These are phyloP conservation scores for Acronicta psi DNA, from an alignment of 2,888 invertebrate genomes.

Conservation along the genomic window DNA sequence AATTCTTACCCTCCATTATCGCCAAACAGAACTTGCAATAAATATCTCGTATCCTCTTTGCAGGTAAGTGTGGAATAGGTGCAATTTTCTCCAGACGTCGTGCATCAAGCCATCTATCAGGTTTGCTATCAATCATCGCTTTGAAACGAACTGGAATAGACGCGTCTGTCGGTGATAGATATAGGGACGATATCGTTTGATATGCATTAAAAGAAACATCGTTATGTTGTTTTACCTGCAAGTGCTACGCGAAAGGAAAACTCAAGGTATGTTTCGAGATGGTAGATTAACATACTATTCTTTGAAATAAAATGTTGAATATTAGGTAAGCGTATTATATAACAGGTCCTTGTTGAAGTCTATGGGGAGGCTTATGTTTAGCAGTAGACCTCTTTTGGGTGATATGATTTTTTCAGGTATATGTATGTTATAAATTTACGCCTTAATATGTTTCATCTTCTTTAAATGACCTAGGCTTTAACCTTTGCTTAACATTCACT, in stretches of 20 bases:
- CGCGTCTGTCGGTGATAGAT: conserved; percentile 46
- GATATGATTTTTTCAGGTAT: too few species aligned
- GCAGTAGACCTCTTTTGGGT: too few species aligned
- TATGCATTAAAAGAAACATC: conserved; percentile 24
- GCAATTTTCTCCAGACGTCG: conserved; percentile 62
- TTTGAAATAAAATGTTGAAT: too few species aligned
- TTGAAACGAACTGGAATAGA: conserved; percentile 49
- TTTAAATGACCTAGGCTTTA: too few species aligned
- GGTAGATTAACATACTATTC: too few species aligned
- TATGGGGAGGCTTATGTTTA: too few species aligned
- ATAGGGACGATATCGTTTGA: conserved; percentile 34
- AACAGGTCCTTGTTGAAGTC: too few species aligned
- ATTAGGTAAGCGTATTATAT: too few species aligned
- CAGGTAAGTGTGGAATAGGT: conserved; percentile 65
- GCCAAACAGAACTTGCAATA: conserved; percentile 33
- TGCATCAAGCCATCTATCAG: conserved; percentile 63
- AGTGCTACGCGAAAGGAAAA: not conserved
- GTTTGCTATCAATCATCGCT: conserved; percentile 63
- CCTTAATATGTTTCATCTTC: too few species aligned
- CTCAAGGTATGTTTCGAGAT: not conserved
- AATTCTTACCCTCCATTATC: conserved; percentile 16
- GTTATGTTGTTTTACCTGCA: conserved; percentile 17
- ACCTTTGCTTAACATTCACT: too few species aligned
- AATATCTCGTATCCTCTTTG: conserved; percentile 51
- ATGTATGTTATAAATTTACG: too few species aligned